Conservation (phyloP, 2,888 invertebrate genomes). For the Patella caerulea region DNA sequence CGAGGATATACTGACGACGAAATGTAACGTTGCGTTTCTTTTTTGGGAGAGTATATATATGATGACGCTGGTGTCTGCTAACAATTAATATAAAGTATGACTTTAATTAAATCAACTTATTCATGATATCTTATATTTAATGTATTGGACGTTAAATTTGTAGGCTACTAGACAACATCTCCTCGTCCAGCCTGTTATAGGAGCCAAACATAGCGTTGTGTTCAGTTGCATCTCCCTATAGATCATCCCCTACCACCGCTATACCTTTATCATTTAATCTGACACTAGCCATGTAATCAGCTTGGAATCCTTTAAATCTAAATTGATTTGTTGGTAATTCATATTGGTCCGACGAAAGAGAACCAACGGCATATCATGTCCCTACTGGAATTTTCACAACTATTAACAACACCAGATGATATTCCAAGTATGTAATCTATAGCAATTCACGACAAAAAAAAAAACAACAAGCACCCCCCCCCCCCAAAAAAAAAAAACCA, state of each 20-base stretch:
- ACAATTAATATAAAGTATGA: not conserved
- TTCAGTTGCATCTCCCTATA: slow-evolving; percentile 17
- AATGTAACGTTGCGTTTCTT: no score
- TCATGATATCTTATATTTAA: not conserved
- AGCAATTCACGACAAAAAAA: no score
- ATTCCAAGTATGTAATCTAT: no score
- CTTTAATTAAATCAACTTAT: not conserved
- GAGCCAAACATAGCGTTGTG: slow-evolving; percentile 26
- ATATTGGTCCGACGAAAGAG: slow-evolving; percentile 12
- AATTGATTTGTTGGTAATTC: not conserved
- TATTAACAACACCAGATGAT: no score
- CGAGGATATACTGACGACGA: no score
- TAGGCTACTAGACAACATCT: slow-evolving; percentile 11
- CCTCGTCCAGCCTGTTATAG: slow-evolving; percentile 22
- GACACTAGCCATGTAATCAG: not conserved
- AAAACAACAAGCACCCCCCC: no score
- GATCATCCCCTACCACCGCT: slow-evolving; percentile 23
- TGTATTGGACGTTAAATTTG: slow-evolving; percentile 18
- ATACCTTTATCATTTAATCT: not conserved
- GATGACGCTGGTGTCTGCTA: no score
- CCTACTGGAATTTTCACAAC: no score
- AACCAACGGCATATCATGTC: not conserved
- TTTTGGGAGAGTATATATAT: no score
- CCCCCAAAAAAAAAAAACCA: no score
- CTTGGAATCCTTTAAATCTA: not conserved